Base-by-base conservation (phyloP, 37 sponge, comb jelly and placozoan genomes). In the Crambe crambe region DNA sequence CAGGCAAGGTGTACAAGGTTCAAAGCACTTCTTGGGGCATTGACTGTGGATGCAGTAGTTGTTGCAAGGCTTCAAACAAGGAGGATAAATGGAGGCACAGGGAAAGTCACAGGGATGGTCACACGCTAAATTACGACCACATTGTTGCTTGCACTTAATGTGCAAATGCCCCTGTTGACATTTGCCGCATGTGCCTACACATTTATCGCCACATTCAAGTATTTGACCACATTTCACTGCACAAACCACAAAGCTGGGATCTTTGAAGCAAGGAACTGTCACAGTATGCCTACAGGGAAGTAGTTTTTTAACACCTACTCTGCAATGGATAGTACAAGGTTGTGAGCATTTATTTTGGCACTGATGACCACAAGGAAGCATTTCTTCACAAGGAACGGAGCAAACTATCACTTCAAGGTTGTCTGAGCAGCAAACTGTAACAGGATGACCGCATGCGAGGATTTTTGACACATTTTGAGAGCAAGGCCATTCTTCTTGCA, bases 121-220 rank as follows among this genome's bases (percentile, higher is more conserved):
- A 89, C 96, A 95, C 2, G 79, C 60, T n/a, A 95, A 76, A 21
- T 61, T 79, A 44, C 96, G 74, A 0, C 75, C 88, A 85, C 96
- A 95, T n/a, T 56, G 29, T 26, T 36, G n/a, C 2, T 34, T 32
- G 59, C 96, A 95, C 12, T 67, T 73, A n/a, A 82, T 37, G 71
- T 95, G 96, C 37, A 89, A 64, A 27, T 94, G 78, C n/a, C 96
- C 96, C 26, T 78, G 51, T 0, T 44, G 64, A 71, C 96, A 95
- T 0, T 32, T 31, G 0, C 72, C 73, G 76, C 96, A 95, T 30
- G 84, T 92, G 0, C 95, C 96, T 47, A 31, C 29, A 66, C 96
- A 95, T 0, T 18, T 25, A 34, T 95, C 90, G 0, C 83, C 90
- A 86, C 96, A 95, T 20, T 77, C 80, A 21, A 94, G 80, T 22